Evolutionary conservation across 2,113 vertebrate genomes (phyloP), one percentile per base, ranked within the genome.

Genomic region (Chinchilla lanigera): DNA sequence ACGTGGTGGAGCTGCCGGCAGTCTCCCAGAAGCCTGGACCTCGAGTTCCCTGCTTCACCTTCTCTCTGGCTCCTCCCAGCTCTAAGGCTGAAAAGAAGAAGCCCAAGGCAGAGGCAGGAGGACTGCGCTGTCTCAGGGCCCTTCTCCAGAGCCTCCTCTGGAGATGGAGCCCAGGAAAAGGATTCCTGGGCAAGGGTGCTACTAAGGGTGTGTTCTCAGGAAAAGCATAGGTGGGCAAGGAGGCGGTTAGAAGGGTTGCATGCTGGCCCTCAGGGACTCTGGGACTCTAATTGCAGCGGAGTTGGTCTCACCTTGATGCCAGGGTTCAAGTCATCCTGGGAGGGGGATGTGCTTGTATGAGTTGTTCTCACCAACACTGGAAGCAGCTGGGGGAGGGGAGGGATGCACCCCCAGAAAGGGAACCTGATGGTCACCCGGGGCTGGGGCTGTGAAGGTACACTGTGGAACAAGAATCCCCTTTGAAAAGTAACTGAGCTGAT

Each of bases 251-350:
- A 52, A 38, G 7, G 17, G 54, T 24, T 41, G 50, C 52, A 2
- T 56, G 3, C 3, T 38, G 30, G 16, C 5, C n/a, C 61, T 22
- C 1, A 3, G 24, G 54, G 30, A 5, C 44, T 41, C 82, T 50
- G 85, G n/a, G 41, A 56, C n/a, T 63, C 8, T 14, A 20, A 50
- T 4, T 13, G 4, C 50, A 47, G n/a, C 7, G n/a, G 33, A 16
- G 38, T 3, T 50, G 33, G 50, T n/a, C 24, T 38, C 22, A 5
- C 14, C 52, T 41, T 50, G 0, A n/a, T 26, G 3, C 20, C 0
- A 14, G 16, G 26, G 24, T 33, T 9, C 7, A 35, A 19, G 0
- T 26, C 80, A n/a, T 54, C 50, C 33, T 30, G 44, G n/a, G 73
- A 86, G 75, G 30, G 13, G 11, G 0, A 0, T 10, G 3, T 50